Conservation (phyloP, 1,140 invertebrate species). For the Cheumatopsyche charites region DNA sequence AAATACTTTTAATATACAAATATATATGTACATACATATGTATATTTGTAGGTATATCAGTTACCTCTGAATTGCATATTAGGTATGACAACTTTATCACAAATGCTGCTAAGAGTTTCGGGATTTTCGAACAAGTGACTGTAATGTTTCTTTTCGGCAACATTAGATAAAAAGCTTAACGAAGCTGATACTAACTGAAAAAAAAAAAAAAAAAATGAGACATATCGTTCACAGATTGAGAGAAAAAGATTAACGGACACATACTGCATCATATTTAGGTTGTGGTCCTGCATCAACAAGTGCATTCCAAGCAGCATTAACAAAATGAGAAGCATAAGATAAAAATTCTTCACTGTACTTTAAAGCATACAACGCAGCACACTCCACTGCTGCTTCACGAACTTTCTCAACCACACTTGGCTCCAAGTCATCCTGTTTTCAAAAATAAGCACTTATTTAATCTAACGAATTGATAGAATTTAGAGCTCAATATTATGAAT, state of each 20-base stretch:
- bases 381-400: conserved; percentile 95
- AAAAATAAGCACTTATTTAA: conserved; percentile 47
- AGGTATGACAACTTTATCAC: conserved; percentile 97
- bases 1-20: not conserved
- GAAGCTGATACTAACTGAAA: conserved; percentile 93
- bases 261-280: conserved; percentile 90
- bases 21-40: not conserved
- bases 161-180: conserved; percentile 91
- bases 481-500: not conserved
- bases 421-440: conserved; percentile 85
- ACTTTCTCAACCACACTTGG: conserved; percentile 89
- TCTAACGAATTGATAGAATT: no score
- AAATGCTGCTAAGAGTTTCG: conserved; percentile 86
- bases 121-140: conserved; percentile 89
- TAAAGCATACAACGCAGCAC: conserved; percentile 91
- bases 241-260: conserved; percentile 46
- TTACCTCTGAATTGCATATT: conserved; percentile 95
- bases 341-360: conserved; percentile 98
- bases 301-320: conserved; percentile 91
- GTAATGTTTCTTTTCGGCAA: conserved; percentile 89
- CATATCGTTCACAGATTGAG: no score
- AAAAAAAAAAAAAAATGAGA: conserved; percentile 37
- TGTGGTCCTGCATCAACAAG: conserved; percentile 82
- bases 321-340: conserved; percentile 86
- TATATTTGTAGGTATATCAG: conserved; percentile 33